These are phyloP conservation scores for Caenorhabditis parvicauda DNA, from an alignment of 2,888 invertebrate species.

Conservation along the genomic window DNA sequence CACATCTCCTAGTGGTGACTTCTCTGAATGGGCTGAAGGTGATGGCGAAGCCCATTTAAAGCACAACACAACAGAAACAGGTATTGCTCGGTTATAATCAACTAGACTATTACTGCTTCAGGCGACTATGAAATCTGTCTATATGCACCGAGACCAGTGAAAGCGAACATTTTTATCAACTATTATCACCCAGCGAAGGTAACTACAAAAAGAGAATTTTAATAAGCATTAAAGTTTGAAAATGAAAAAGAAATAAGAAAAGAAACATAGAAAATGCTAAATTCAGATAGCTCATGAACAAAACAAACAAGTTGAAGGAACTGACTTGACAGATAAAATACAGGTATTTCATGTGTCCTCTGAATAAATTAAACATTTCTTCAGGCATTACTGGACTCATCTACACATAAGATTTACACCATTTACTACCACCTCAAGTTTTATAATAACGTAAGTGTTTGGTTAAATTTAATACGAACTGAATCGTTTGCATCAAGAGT, in stretches of 20 bases:
- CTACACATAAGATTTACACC: slow-evolving; percentile 34
- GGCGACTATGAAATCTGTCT: slow-evolving; percentile 41
- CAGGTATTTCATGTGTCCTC: background rate
- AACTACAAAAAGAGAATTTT: slow-evolving; percentile 1
- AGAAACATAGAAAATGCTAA: slow-evolving; percentile 3
- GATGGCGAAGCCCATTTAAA: slow-evolving; percentile 36
- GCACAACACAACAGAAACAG: slow-evolving; percentile 38
- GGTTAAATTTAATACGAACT: background rate
- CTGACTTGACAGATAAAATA: background rate
- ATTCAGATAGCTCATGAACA: slow-evolving; percentile 2
- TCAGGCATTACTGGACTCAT: slow-evolving; percentile 13
- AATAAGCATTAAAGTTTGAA: background rate
- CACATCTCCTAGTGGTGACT: slow-evolving; percentile 34
- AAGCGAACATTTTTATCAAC: slow-evolving; percentile 27
- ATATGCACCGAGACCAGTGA: slow-evolving; percentile 30
- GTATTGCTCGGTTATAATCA: slow-evolving; percentile 5
- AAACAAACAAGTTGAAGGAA: background rate
- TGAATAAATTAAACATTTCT: background rate
- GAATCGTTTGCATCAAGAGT: no score
- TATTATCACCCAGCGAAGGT: slow-evolving; percentile 37
- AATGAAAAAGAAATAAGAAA: background rate
- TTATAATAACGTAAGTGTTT: slow-evolving; percentile 31
- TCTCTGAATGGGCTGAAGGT: slow-evolving; percentile 37
- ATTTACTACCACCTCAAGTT: slow-evolving; percentile 40
- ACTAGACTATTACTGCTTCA: slow-evolving; percentile 5